Evolutionary conservation across 2,797 vertebrate species (phyloP), one percentile per base, ranked within the genome.

Genomic region (Paedocypris micromegethes): DNA sequence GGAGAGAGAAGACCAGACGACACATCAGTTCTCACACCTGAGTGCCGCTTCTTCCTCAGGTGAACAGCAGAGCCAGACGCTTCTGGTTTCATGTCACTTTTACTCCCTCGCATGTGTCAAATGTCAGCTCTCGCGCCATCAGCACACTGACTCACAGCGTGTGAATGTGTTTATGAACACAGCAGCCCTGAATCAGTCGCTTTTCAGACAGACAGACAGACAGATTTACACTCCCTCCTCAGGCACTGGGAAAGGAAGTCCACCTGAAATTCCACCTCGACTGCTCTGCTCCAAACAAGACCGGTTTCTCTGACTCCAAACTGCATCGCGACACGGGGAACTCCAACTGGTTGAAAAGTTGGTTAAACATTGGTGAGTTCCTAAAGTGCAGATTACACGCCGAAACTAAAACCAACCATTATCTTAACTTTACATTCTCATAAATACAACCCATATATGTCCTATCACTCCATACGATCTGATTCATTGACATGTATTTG

Each of bases 31-130:
- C 68, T 64, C 54, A 50, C 86, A 84, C 84, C 78, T 81, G 76
- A 57, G 56, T 78, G 81, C 60, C 53, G 53, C 7, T 71, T 77
- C 77, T 79, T 61, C 84, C 86, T 75, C 83, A 87, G 84, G 86
- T 88, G 82, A 86, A 79, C 73, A 62, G 48, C 66, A 49, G 44
- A 54, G 62, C 51, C 37, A 23, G 54, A 0, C 47, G 53, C 60
- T 54, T 76, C 65, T 66, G 58, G 40, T 78, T 78, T 66, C 71
- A 73, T 47, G 68, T 65, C 2, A 38, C 70, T 78, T 54, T 57
- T 56, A 61, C 9, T 46, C 46, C 48, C 3, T 73, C 51, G 58
- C 62, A 66, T 48, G 6, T 0, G 59, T 64, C 49, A 59, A 71
- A 77, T 73, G 69, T 80, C 4, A 63, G 80, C 75, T 73, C 80